Base-by-base conservation (phyloP, 2,113 vertebrate genomes). In the Colinus virginianus region DNA sequence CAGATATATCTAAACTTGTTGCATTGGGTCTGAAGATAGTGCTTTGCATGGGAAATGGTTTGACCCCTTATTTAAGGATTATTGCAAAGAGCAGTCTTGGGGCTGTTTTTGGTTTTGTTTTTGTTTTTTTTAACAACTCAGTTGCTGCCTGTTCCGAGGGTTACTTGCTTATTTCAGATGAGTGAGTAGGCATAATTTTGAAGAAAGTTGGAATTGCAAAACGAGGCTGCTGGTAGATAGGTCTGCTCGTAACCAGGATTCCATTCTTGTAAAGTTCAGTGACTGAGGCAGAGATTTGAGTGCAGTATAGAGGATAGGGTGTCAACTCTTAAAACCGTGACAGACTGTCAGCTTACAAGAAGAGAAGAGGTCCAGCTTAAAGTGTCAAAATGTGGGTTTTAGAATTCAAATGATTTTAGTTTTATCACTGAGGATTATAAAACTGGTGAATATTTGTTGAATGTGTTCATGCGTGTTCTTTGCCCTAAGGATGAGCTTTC, bases 81-180 rank as follows among this genome's bases (percentile, higher is more conserved):
- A 74, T 42, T 85, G 70, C 55, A 77, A 80, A 26, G 45, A 38
- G 28, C 36, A 62, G 36, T 48, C 53, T 76, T 76, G 45, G 45
- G 16, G 16, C 28, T 88, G 30, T 63, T 88, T 79, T 13, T 88
- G 79, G 11, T 61, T 94, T 88, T 87, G 21, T 58, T 34, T 71
- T 6, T 36, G 7, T 36, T 58, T 34, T 71, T 6, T 36, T 36
- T 36, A 36, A 36, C 36, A 36, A 53, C 34, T 86, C 10, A 2
- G 0, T 86, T 77, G 46, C 61, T 76, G 8, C 61, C 40, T 91
- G 64, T n/a, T 80, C 22, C 32, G 28, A 90, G 80, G 36, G 51
- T 45, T 68, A 14, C 53, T 93, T 53, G 11, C 28, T 95, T 88
- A 43, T 74, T 93, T 76, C 49, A 86, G 46, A 21, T 48, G 18